Base-by-base conservation (phyloP, 92 coral and sea anemone genomes). In the Epizoanthus scotinus region DNA sequence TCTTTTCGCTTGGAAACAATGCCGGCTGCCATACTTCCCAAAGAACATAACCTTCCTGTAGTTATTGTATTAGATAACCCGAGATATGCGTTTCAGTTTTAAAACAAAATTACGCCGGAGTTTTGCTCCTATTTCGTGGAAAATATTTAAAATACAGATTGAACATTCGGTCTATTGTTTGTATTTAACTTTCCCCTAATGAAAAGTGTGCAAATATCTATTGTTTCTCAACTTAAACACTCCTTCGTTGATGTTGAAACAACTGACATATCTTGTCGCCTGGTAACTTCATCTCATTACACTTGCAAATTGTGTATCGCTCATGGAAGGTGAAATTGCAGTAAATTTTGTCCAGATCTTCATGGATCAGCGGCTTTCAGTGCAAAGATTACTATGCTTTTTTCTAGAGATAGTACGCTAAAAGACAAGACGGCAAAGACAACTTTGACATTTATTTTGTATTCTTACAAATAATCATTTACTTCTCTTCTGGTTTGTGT, bases 221-320 rank as follows among this genome's bases (percentile, higher is more conserved):
- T 74, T 40, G 18, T 68, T 68, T 42, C 24, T 6, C 25, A 42
- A 34, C 72, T 67, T 50, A 22, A 36, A 67, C 14, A 27, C 62
- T 56, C n/a, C n/a, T n/a, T 74, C 54, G 54, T 27, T 4, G 20
- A 15, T 74, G 12, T 74, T 74, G 66, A 74, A 67, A 74, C 54
- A 31, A 20, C 67, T 57, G 36, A 38, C n/a, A 40, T 53, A 58
- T 8, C 21, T 13, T 74, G 80, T 74, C 29, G 24, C 54, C 34
- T 28, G 34, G 80, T 57, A 74, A 74, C 80, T 29, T 31, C 80
- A 74, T 15, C 14, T 47, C 15, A 47, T 47, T 47, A 9, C 15
- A 47, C 52, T 47, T 56, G 52, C 66, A 74, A 74, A 74, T 74
- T 58, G 3, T 52, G 12, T 58, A 34, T 72, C 47, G 67, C 62